phyloP scores from a whole-genome alignment of 2,797 vertebrate genomes.

The Syngnathus rostellatus region DNA sequence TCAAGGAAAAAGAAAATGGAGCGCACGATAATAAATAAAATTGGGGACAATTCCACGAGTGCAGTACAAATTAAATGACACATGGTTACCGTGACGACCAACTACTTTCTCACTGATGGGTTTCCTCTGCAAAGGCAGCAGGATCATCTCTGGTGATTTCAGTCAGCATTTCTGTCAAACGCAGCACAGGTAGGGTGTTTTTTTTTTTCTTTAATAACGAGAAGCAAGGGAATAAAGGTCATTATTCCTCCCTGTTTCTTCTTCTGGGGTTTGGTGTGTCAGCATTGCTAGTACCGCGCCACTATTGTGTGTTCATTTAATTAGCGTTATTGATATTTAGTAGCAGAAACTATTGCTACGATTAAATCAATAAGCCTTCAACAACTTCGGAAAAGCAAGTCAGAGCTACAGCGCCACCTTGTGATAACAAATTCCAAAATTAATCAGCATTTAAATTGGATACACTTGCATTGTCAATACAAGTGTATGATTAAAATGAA shows the following conservation, averaged over 20 bases:
- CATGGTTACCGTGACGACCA: constrained; percentile 23
- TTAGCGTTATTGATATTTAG: constrained; percentile 5
- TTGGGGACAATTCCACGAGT: too few relatives aligned
- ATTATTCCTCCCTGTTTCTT: constrained; percentile 22
- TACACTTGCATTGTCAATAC: neutral
- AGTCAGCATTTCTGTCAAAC: constrained; percentile 43
- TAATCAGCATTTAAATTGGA: neutral
- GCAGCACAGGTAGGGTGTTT: neutral
- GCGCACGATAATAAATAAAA: neutral
- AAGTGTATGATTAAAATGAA: neutral
- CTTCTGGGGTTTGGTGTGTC: neutral
- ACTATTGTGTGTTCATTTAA: neutral
- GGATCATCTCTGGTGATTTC: constrained; percentile 41
- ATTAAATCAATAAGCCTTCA: neutral
- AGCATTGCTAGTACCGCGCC: neutral
- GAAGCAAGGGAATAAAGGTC: constrained; percentile 51
- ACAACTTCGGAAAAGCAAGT: neutral
- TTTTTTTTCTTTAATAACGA: constrained; percentile 35
- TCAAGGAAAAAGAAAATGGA: neutral
- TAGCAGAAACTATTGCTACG: neutral
- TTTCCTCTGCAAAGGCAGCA: constrained; percentile 28
- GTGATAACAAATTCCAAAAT: neutral
- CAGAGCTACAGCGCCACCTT: neutral
- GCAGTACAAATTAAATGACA: neutral
- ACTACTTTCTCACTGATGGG: constrained; percentile 25